phyloP scores from a whole-genome alignment of 2,888 invertebrate genomes.

The Timandra comae region DNA sequence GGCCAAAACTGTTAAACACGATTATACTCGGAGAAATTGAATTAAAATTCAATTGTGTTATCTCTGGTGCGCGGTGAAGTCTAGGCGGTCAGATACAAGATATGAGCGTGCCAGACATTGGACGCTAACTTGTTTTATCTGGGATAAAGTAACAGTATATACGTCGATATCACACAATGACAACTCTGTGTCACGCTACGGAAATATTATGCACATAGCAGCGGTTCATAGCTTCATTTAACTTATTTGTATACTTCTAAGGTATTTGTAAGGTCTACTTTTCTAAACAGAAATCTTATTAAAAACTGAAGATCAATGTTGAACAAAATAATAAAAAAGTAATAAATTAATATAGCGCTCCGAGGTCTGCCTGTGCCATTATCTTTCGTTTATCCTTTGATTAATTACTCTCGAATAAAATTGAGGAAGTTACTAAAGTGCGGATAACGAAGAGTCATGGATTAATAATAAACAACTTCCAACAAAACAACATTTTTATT shows the following conservation, averaged over 20 bases:
- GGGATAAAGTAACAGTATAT: conserved; percentile 15
- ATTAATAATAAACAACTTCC: background rate
- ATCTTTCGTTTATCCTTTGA: conserved; percentile 1
- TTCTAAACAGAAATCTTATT: too few species aligned
- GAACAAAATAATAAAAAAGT: background rate
- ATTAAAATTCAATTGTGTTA: conserved; percentile 54
- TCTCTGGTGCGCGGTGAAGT: conserved; percentile 26
- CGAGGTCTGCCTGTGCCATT: background rate
- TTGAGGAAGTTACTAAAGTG: background rate
- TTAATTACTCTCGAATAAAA: conserved; percentile 1
- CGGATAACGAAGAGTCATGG: background rate
- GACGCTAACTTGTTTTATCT: conserved; percentile 24
- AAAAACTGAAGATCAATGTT: background rate
- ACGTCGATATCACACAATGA: conserved; percentile 10
- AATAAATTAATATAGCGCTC: background rate
- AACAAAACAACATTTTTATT: too few species aligned
- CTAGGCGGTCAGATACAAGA: conserved; percentile 18
- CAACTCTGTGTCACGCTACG: conserved; percentile 1
- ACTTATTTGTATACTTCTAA: too few species aligned
- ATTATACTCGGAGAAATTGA: conserved; percentile 52
- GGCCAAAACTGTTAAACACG: conserved; percentile 52
- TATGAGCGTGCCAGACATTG: conserved; percentile 16
- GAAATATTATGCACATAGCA: background rate
- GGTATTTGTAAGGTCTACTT: too few species aligned
- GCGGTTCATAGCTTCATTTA: too few species aligned